These are phyloP conservation scores for Drosophila pandora DNA, from an alignment of 1,140 invertebrate species.

Conservation along the genomic window DNA sequence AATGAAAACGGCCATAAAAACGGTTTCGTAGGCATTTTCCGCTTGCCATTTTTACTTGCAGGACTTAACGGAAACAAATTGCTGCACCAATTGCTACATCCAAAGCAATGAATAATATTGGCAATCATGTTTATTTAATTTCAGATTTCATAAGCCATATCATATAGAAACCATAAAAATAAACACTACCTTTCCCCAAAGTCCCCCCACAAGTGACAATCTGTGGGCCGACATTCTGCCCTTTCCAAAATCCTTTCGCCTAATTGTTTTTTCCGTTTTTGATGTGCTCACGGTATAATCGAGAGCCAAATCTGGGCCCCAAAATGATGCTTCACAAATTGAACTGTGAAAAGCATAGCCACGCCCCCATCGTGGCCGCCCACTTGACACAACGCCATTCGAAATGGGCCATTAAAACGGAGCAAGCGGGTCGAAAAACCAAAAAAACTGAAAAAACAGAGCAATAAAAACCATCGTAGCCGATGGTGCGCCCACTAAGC, in stretches of 20 bases:
- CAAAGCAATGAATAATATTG: constrained; percentile 6
- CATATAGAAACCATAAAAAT: not conserved
- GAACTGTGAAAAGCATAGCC: constrained; percentile 64
- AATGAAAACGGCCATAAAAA: constrained; percentile 71
- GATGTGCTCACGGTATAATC: constrained; percentile 41
- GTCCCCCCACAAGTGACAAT: constrained; percentile 25
- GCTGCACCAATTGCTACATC: constrained; percentile 52
- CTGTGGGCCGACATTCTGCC: constrained; percentile 19
- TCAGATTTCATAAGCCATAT: too few species aligned
- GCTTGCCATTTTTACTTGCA: constrained; percentile 25
- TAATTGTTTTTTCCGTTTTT: constrained; percentile 47
- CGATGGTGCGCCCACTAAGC: constrained; percentile 53
- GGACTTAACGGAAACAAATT: constrained; percentile 72
- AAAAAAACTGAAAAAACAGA: not conserved
- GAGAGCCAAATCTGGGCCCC: constrained; percentile 25
- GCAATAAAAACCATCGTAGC: constrained; percentile 19
- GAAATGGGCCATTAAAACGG: constrained; percentile 79
- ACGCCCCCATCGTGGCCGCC: constrained; percentile 50
- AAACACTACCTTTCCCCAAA: not conserved
- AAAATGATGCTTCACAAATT: constrained; percentile 79
- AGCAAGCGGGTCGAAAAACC: constrained; percentile 43
- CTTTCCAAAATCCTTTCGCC: constrained; percentile 57
- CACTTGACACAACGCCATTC: constrained; percentile 70
- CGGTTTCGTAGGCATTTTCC: constrained; percentile 51
- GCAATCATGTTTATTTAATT: constrained; percentile 2